Evolutionary conservation across 2,888 invertebrate species (phyloP), one percentile per base, ranked within the genome.

Genomic region (Tridacna gigas): DNA sequence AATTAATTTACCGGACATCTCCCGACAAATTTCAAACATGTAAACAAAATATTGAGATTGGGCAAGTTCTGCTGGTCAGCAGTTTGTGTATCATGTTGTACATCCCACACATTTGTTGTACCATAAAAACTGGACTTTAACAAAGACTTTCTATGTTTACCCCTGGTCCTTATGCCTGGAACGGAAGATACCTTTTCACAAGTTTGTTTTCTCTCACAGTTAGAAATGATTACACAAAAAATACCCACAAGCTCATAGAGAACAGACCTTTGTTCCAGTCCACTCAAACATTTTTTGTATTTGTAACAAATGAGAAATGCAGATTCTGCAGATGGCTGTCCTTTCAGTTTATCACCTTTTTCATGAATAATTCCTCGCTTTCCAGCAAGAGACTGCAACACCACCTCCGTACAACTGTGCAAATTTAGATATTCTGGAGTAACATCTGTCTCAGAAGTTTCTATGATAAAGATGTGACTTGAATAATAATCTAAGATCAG

Each of bases 91-190:
- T 26, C 28, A 26, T n/a, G 13, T 20, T 20, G 12, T 20, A 11
- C 22, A n/a, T 69, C 20, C 63, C 25, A 7, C 3, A 48, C 11
- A 25, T 37, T n/a, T 13, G 45, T 61, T 13, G 60, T 22, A 15
- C 80, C 82, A 76, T 63, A 74, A 61, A 73, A 80, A 74, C 86
- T 86, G 15, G 79, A 78, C 22, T 83, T 78, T 25, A 76, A 28
- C 69, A 79, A 51, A 18, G 66, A 75, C 61, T 83, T 83, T 48
- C 86, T 75, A 51, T 86, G 86, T 76, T 86, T 86, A 12, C 83
- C 86, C 25, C 51, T 51, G 47, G 86, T 83, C 45, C 77, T 86
- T 25, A 86, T 51, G 12, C 13, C 51, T 13, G 28, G 69, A 7
- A 63, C 12, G 0, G 20, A 26, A 51, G 51, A 25, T 22, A 66